Conservation (phyloP, 1,140 invertebrate genomes). For the Rhizoglyphus robini region DNA sequence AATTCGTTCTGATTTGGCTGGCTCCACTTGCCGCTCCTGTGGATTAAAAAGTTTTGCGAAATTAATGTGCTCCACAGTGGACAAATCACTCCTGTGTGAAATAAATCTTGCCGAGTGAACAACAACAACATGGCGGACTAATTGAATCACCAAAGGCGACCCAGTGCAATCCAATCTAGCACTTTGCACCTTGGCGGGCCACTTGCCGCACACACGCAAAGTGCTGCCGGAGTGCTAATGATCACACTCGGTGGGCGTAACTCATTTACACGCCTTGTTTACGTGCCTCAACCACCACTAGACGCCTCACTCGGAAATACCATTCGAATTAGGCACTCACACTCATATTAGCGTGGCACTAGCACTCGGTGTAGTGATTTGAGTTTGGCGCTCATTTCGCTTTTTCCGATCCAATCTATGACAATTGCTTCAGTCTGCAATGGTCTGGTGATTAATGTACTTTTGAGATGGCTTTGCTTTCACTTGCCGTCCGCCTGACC, state of each 20-base stretch:
- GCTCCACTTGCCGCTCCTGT: neutral
- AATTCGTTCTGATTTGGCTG: conserved; percentile 7
- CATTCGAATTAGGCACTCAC: too few species aligned
- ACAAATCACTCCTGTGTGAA: neutral
- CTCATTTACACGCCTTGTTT: conserved; percentile 7
- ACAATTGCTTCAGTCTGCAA: neutral
- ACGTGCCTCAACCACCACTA: neutral
- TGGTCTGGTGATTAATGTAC: conserved; percentile 4
- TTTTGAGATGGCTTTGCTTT: too few species aligned
- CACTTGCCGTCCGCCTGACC: too few species aligned
- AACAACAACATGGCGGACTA: neutral
- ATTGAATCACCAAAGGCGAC: neutral
- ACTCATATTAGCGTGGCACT: neutral
- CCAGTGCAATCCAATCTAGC: neutral
- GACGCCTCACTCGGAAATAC: too few species aligned
- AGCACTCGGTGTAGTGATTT: neutral
- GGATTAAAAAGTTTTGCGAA: neutral
- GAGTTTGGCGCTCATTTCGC: neutral
- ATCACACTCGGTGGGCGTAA: neutral
- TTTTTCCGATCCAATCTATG: neutral
- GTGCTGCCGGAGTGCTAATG: neutral
- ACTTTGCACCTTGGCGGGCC: neutral
- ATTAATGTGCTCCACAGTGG: neutral
- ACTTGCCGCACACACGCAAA: neutral
- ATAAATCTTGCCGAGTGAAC: neutral